Evolutionary conservation across 2,797 vertebrate genomes (phyloP).

Genomic region (Falco biarmicus): DNA sequence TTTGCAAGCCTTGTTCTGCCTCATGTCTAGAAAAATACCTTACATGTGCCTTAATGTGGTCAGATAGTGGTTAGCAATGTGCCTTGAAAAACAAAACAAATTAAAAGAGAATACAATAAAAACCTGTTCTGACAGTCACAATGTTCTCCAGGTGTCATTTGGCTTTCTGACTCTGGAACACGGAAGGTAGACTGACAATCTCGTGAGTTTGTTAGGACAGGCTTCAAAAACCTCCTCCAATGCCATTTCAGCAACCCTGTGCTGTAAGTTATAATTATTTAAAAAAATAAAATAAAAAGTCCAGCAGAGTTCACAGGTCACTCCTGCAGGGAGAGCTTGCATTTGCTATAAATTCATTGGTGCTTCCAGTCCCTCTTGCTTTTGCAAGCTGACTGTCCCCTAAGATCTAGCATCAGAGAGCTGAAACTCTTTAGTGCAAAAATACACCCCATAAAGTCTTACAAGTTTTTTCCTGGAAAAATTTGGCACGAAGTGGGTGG

Average conservation of each 20-base stretch:
- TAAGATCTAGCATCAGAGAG: conserved; percentile 44
- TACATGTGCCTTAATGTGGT: conserved; percentile 33
- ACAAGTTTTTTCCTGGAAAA: conserved; percentile 16
- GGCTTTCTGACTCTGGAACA: conserved; percentile 3
- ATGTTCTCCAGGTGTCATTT: background rate
- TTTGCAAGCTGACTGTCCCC: background rate
- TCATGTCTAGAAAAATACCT: conserved; percentile 18
- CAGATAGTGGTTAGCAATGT: conserved; percentile 73
- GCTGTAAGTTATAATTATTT: background rate
- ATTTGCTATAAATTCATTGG: background rate
- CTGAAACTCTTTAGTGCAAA: conserved; percentile 71
- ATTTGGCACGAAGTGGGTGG: conserved; percentile 75
- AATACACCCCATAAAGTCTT: conserved; percentile 9
- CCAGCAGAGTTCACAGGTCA: conserved; percentile 24
- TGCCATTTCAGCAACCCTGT: conserved; percentile 44
- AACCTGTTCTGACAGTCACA: conserved; percentile 8
- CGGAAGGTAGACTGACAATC: background rate
- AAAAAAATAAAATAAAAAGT: background rate
- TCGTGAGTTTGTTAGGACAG: background rate
- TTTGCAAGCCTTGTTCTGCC: conserved; percentile 28
- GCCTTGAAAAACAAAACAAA: background rate
- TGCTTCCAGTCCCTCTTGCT: conserved; percentile 9
- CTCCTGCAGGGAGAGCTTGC: background rate
- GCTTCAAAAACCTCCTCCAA: background rate
- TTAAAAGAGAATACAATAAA: background rate